Evolutionary conservation across 2,113 vertebrate genomes (phyloP).

Genomic region (Gasterosteus aculeatus): DNA sequence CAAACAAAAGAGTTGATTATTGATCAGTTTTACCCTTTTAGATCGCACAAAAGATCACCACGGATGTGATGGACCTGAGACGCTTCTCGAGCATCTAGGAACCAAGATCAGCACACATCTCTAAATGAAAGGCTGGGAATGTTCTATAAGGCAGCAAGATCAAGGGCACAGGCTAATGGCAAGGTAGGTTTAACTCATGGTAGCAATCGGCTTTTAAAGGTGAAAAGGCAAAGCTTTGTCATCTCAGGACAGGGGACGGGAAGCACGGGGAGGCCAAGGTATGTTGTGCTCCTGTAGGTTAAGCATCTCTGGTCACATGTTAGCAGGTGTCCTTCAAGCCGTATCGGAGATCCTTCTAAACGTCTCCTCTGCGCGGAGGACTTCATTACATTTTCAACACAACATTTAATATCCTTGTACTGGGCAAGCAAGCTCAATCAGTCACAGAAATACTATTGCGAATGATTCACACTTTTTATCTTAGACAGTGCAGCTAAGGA

Average conservation of each 20-base stretch:
- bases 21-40: conserved; percentile 1
- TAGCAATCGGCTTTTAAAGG: conserved; percentile 49
- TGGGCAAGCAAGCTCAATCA: conserved; percentile 45
- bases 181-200: conserved; percentile 46
- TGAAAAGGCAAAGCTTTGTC: conserved; percentile 60
- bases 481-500: conserved; percentile 60
- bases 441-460: conserved; percentile 39
- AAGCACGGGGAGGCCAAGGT: conserved; percentile 57
- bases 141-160: conserved; percentile 75
- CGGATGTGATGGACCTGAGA: conserved; percentile 5
- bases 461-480: conserved; percentile 41
- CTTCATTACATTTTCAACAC: conserved; percentile 7
- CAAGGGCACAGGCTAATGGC: conserved; percentile 66
- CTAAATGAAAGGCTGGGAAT: conserved; percentile 71
- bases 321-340: conserved; percentile 48
- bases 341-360: conserved; percentile 37
- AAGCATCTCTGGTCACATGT: conserved; percentile 58
- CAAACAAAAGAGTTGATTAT: conserved; percentile 3
- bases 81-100: conserved; percentile 34
- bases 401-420: conserved; percentile 35
- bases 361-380: conserved; percentile 31
- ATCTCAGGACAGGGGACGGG: conserved; percentile 43
- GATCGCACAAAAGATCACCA: conserved; percentile 8
- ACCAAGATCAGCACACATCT: conserved; percentile 49
- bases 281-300: conserved; percentile 70